phyloP scores from a whole-genome alignment of 2,797 vertebrate genomes.

The Microchirus variegatus region DNA sequence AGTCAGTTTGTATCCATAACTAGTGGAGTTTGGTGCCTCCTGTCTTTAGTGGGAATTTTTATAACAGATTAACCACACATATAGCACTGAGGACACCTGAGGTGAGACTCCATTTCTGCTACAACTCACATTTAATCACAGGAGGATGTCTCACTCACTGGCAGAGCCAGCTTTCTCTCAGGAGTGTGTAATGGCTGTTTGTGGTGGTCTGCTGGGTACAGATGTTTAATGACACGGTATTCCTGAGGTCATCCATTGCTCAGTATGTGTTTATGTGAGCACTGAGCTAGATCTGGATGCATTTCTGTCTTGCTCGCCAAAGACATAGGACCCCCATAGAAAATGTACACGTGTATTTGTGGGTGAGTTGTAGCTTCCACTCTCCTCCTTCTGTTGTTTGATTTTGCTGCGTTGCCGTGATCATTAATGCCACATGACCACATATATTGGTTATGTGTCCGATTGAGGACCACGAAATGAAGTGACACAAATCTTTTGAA shows the following conservation, averaged over 20 bases:
- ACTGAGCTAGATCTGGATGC: slow-evolving; percentile 10
- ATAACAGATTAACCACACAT: slow-evolving; percentile 37
- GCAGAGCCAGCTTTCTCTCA: slow-evolving; percentile 18
- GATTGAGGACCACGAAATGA: no score
- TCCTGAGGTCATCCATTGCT: slow-evolving; percentile 39
- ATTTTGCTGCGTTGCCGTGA: no score
- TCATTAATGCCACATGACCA: no score
- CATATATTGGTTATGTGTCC: no score
- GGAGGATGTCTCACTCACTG: slow-evolving; percentile 25
- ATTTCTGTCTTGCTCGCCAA: slow-evolving; percentile 11
- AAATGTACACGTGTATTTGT: no score
- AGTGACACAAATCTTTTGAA: no score
- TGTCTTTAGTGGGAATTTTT: neutral
- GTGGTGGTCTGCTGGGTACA: slow-evolving; percentile 43
- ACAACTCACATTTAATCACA: slow-evolving; percentile 23
- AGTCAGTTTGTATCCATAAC: slow-evolving; percentile 1
- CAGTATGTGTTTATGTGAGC: slow-evolving; percentile 26
- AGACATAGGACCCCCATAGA: slow-evolving; percentile 3
- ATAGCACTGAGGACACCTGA: slow-evolving; percentile 13
- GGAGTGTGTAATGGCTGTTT: slow-evolving; percentile 59
- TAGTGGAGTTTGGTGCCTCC: neutral
- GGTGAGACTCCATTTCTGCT: slow-evolving; percentile 12
- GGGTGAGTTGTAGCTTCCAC: no score
- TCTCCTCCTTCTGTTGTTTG: no score
- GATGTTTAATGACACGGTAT: slow-evolving; percentile 59